phyloP scores from a whole-genome alignment of 2,113 vertebrate species.

The Vulpes ferrilata region DNA sequence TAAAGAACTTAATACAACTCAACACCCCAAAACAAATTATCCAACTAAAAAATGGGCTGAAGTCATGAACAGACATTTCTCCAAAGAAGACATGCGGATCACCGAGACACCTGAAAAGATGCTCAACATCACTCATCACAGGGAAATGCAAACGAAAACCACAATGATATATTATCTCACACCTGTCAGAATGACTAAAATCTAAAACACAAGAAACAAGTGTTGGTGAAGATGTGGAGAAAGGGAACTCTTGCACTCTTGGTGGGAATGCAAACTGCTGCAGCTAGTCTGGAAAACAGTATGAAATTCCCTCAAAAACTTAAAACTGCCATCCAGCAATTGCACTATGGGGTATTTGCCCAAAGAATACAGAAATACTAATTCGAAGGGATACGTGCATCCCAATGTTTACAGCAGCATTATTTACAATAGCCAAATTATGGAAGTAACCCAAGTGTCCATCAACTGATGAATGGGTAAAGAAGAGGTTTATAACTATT shows the following conservation, averaged over 20 bases:
- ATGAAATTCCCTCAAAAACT: background rate
- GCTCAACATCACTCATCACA: background rate
- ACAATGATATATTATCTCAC: background rate
- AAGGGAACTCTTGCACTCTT: background rate
- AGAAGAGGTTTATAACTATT: background rate
- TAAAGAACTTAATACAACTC: background rate
- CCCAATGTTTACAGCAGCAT: background rate
- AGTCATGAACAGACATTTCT: background rate
- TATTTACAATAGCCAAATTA: background rate
- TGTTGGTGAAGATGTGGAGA: background rate
- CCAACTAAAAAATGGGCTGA: background rate
- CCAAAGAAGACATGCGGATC: background rate
- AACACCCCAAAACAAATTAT: background rate
- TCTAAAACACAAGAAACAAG: background rate
- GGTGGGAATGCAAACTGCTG: background rate
- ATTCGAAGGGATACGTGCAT: background rate
- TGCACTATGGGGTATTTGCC: background rate
- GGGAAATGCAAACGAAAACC: background rate
- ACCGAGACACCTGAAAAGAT: background rate
- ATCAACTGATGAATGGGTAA: background rate
- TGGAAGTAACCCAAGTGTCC: background rate
- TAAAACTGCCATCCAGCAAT: background rate
- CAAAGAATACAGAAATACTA: background rate
- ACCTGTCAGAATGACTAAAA: background rate
- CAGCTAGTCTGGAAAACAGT: background rate